Percentiles rank a stretch among this genome's conserved stretches.
Conservation (phyloP, 2,113 vertebrate species). For the Etheostoma spectabile region DNA sequence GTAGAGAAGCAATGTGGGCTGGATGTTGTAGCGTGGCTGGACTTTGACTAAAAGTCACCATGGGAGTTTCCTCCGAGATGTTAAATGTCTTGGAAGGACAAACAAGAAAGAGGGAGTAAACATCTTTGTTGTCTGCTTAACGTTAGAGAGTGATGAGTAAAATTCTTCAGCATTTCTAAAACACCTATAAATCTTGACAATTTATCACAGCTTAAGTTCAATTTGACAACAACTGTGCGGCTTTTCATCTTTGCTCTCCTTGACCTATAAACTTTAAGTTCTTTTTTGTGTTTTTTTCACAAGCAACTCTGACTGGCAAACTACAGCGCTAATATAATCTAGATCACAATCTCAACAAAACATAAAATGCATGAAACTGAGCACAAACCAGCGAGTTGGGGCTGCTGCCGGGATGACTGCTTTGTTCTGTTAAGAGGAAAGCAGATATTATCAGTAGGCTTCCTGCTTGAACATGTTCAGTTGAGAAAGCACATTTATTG, state of each 20-base stretch:
- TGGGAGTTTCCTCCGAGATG: slow-evolving; percentile 50
- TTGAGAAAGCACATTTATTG: background rate
- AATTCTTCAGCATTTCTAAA: slow-evolving; percentile 6
- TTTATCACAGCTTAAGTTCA: background rate
- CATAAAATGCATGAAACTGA: slow-evolving; percentile 13
- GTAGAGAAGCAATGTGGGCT: background rate
- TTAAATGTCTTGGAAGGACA: slow-evolving; percentile 46
- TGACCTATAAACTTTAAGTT: slow-evolving; percentile 1
- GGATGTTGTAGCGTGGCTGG: slow-evolving; percentile 6
- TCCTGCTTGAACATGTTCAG: slow-evolving; percentile 32
- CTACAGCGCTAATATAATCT: slow-evolving; percentile 1
- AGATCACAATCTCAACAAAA: slow-evolving; percentile 21
- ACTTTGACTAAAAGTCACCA: slow-evolving; percentile 24
- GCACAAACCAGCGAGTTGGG: slow-evolving; percentile 67
- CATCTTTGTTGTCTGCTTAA: background rate
- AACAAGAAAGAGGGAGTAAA: background rate
- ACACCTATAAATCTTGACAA: background rate
- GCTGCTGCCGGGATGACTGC: slow-evolving; percentile 27
- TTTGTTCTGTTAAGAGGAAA: slow-evolving; percentile 68
- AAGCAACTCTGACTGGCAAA: background rate
- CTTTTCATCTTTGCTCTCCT: background rate
- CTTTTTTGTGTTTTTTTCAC: background rate
- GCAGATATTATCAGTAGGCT: slow-evolving; percentile 56
- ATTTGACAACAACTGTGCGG: background rate
- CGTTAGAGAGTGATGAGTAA: background rate